Evolutionary conservation across 2,113 vertebrate species (phyloP), one percentile per base, ranked within the genome.

Genomic region (Empidonax traillii): DNA sequence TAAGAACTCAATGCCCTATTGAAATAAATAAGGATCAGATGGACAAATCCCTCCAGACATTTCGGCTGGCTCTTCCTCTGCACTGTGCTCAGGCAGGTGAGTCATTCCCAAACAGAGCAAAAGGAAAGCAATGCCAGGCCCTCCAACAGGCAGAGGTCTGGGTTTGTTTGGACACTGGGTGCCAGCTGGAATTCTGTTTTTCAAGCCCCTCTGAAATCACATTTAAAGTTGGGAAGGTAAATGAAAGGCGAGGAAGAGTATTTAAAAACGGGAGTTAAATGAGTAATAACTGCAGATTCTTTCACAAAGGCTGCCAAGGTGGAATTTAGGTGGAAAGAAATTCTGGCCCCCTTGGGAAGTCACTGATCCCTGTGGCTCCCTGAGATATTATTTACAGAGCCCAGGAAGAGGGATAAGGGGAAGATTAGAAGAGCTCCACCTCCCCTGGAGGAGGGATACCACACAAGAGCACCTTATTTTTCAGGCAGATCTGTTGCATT

Each of bases 281-380:
- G 3, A 76, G 6, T 5, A 43, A 16, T 11, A 63, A 43, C 8
- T 24, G 61, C 1, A 12, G 81, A 19, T 24, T 21, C 82, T 67
- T 61, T 12, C 55, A 43, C 47, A 35, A 65, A 53, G 61, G 14
- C n/a, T 14, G 37, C 37, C 53, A 53, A 68, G 73, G 31, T 47
- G 71, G 77, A 44, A 71, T 46, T 73, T 8, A 68, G 67, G 44
- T 24, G 27, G 75, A 13, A 80, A 46, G 56, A 72, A 87, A 72
- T 27, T 55, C 51, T 20, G 71, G 33, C 12, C 76, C 84, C 87
- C 76, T 94, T 92, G 97, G 97, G 97, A 98, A 97, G 97, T 97
- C 97, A 89, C 87, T 66, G 80, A 78, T 52, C 91, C 93, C 94
- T 51, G 61, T 53, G 90, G 73, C 28, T 63, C 67, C 72, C 77